phyloP scores from a whole-genome alignment of 2,888 invertebrate genomes.

The Apantesis nais region DNA sequence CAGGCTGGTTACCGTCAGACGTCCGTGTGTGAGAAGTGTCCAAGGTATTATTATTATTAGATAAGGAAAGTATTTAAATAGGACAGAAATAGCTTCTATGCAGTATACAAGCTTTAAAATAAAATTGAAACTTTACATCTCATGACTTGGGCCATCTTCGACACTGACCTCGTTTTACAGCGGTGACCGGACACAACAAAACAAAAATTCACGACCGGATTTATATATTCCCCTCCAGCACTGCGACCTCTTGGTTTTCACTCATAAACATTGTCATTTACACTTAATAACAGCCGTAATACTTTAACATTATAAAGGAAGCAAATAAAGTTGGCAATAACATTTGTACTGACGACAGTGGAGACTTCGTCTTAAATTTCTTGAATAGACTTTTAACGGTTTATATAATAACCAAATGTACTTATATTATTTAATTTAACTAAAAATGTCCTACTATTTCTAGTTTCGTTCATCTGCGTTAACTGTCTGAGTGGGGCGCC shows the following conservation, averaged over 20 bases:
- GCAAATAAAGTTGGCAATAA: background rate
- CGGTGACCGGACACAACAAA: slow-evolving; percentile 45
- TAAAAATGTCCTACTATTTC: too few species aligned
- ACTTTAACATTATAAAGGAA: background rate
- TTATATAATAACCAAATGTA: background rate
- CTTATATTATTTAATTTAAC: too few species aligned
- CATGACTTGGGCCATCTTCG: slow-evolving; percentile 20
- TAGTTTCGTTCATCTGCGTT: too few species aligned
- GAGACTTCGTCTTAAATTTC: background rate
- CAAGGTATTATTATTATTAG: too few species aligned
- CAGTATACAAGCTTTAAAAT: background rate
- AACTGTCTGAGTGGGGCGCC: too few species aligned
- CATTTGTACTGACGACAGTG: background rate
- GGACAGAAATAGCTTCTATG: too few species aligned
- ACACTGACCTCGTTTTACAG: slow-evolving; percentile 48
- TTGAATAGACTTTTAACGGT: background rate
- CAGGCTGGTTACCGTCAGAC: too few species aligned
- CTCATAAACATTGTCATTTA: slow-evolving; percentile 40
- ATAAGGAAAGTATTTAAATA: too few species aligned
- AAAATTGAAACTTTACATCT: slow-evolving; percentile 20
- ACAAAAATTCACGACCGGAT: slow-evolving; percentile 49
- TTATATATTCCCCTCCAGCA: slow-evolving; percentile 47
- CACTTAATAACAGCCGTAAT: slow-evolving; percentile 11
- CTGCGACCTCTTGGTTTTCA: slow-evolving; percentile 51
- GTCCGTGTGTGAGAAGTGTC: too few species aligned